These are phyloP conservation scores for Sebastes minor DNA, from an alignment of 2,797 vertebrate genomes.

Conservation along the genomic window DNA sequence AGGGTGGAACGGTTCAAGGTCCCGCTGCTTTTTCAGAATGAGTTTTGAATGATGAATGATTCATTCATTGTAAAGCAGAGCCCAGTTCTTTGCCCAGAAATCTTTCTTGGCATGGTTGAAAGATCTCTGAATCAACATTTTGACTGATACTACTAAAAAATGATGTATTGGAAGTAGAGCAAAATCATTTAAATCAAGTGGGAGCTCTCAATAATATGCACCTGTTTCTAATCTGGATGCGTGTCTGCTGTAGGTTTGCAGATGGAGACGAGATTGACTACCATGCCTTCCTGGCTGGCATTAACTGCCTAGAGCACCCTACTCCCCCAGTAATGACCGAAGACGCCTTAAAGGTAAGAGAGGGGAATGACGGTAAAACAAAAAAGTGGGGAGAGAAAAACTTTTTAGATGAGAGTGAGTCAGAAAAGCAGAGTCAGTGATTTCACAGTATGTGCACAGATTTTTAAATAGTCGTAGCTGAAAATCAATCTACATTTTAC, in stretches of 20 bases:
- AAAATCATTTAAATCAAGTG: background rate
- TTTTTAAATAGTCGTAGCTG: conserved; percentile 44
- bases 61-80: conserved; percentile 7
- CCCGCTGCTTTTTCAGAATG: background rate
- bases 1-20: background rate
- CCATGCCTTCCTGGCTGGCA: conserved; percentile 79
- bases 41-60: background rate
- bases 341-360: conserved; percentile 81
- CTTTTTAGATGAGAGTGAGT: conserved; percentile 12
- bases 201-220: background rate
- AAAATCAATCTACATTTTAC: conserved; percentile 41
- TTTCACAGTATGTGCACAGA: conserved; percentile 35
- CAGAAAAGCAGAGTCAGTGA: conserved; percentile 1
- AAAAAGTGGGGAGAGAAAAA: background rate
- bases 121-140: background rate
- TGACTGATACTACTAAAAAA: background rate
- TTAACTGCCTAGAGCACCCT: conserved; percentile 88
- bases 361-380: background rate
- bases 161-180: background rate
- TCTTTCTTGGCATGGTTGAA: conserved; percentile 10
- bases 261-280: conserved; percentile 87
- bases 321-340: conserved; percentile 64
- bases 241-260: conserved; percentile 81
- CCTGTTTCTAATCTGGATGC: conserved; percentile 9
- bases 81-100: background rate